Evolutionary conservation across 2,888 invertebrate species (phyloP), one percentile per base, ranked within the genome.

Genomic region (Drosophila nr. fundita): DNA sequence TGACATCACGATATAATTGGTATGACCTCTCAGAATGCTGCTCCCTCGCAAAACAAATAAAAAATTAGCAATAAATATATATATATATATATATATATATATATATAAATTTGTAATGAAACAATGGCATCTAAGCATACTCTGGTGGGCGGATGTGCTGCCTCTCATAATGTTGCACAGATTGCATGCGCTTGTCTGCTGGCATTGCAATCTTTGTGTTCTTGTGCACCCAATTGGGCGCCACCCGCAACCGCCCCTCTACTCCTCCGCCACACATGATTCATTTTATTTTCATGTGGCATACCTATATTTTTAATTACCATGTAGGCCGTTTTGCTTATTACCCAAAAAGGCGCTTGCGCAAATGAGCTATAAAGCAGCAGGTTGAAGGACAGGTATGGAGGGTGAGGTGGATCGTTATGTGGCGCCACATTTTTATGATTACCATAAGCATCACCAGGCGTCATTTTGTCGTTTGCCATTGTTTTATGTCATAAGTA

Each of bases 261-360:
- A 10, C 54, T 24, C 27, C 10, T 11, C 13, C 15, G n/a, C 18
- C 48, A 61, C 54, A 45, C 73, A 68, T 78, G 71, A 68, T 68
- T 78, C 71, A 78, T 78, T 68, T 78, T 64, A 78, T 75, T 63
- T 60, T 72, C 64, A 54, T 73, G 64, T 49, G 45, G 54, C 72
- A 77, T 57, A 67, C 70, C 61, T 45, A 50, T 50, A 42, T 42
- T 75, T 85, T 75, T 82, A 82, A 83, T 83, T 87, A 76, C 68
- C 82, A 75, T 78, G 87, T 87, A 87, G 87, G 87, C 84, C 78
- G 86, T 73, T 83, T 84, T 68, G 82, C 77, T 75, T 79, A 85
- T 86, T 86, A 86, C 75, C 57, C 67, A 66, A 69, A 62, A 36
- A 24, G 27, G 52, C 38, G 64, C 78, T 83, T 85, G 81, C 81